Evolutionary conservation across 2,113 vertebrate species (phyloP).

Genomic region (Cryptomyrus ogoouensis): DNA sequence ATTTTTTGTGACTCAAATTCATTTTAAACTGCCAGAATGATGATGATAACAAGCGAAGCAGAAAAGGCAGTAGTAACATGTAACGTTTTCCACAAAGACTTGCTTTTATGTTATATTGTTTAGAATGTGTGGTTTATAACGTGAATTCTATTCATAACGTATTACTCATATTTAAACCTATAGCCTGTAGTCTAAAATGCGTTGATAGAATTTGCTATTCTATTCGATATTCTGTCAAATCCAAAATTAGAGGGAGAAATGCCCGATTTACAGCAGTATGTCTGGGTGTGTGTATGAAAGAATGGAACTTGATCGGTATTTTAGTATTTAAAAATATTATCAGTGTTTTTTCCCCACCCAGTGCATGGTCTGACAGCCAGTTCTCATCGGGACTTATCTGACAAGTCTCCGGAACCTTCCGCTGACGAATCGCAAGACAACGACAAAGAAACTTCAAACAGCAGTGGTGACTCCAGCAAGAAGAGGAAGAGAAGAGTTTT

Average conservation of each 20-base stretch:
- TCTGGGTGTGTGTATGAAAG: not conserved
- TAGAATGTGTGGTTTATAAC: not conserved
- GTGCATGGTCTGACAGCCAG: constrained; percentile 65
- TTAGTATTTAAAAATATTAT: not conserved
- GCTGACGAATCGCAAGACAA: constrained; percentile 70
- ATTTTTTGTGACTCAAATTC: not conserved
- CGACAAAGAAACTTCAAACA: constrained; percentile 62
- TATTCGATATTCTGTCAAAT: not conserved
- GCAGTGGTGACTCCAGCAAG: constrained; percentile 63
- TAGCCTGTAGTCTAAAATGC: not conserved
- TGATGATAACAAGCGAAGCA: not conserved
- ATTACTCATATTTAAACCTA: not conserved
- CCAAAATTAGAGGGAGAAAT: not conserved
- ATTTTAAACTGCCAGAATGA: not conserved
- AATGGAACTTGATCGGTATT: not conserved
- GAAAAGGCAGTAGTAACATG: not conserved
- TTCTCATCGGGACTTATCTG: constrained; percentile 55
- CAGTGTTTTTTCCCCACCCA: constrained; percentile 40
- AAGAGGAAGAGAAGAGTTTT: constrained; percentile 69
- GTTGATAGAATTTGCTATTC: not conserved
- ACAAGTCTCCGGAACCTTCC: constrained; percentile 70
- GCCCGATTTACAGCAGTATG: not conserved
- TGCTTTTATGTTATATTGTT: not conserved
- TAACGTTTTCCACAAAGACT: not conserved
- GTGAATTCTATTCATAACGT: not conserved